Evolutionary conservation across 2,888 invertebrate genomes (phyloP), one percentile per base, ranked within the genome.

Genomic region (Melanophora roralis): DNA sequence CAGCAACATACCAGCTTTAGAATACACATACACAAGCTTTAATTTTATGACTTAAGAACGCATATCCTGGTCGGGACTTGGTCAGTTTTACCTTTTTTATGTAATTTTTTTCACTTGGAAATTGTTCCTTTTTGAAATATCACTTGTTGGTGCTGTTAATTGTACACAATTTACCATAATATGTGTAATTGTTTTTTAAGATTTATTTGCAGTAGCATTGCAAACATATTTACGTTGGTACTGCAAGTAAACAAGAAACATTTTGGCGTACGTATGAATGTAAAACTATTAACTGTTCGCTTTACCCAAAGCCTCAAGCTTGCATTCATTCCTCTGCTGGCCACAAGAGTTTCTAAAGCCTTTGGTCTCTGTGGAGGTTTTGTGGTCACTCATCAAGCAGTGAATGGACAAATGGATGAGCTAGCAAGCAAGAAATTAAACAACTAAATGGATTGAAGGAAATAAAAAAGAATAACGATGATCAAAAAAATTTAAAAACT

Each of bases 181-280:
- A 88, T 87, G 87, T 88, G 88, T 89, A 88, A 89, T 89, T 89
- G 88, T 89, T 89, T 88, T 86, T 87, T 86, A 87, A 89, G 89
- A 88, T 89, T 88, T 87, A 89, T 88, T 88, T 87, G 86, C 85
- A 85, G 85, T 85, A 78, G 76, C 77, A 60, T 72, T 69, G 53
- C 53, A 59, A 9, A 49, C 4, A 12, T 19, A 19, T 27, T 1
- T 27, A 32, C 14, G 36, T 59, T 16, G 16, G 19, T 43, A 59
- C 57, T 75, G 72, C 80, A 75, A 68, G 76, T 68, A 67, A 51
- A 64, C 72, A 73, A 53, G 59, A 60, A 67, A 38, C 64, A 6
- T 27, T 5, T 6, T 5, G 3, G 6, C 6, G 27, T 27, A 6
- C 27, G 27, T 27, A 27, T 3, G 27, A 5, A 57, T 62, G 62